Percentiles rank a stretch among this genome's conserved stretches.
phyloP scores from a whole-genome alignment of 2,888 invertebrate genomes.

The Drosophila helvetica region DNA sequence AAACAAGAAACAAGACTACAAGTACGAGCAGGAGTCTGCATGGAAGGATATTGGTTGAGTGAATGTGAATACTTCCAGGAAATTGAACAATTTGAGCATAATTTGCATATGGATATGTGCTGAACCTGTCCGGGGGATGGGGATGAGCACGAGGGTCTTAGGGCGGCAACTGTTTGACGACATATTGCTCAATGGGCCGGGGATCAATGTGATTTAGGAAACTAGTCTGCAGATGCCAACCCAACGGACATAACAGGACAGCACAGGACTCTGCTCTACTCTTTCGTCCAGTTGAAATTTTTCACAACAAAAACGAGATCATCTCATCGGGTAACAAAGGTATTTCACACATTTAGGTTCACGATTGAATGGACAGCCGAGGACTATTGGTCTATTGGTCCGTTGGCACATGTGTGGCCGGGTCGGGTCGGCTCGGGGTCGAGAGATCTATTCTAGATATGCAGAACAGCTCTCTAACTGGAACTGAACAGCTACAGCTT shows the following conservation, averaged over 20 bases:
- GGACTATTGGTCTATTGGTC: conserved; percentile 13
- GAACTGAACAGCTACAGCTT: conserved; percentile 69
- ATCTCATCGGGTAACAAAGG: conserved; percentile 73
- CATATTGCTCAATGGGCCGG: conserved; percentile 71
- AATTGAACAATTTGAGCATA: conserved; percentile 73
- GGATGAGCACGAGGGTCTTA: conserved; percentile 47
- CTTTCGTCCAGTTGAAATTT: conserved; percentile 52
- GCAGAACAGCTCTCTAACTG: conserved; percentile 51
- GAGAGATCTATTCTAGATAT: conserved; percentile 48
- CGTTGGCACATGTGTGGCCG: conserved; percentile 57
- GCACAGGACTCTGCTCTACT: conserved; percentile 48
- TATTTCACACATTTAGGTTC: conserved; percentile 74
- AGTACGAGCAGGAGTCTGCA: conserved; percentile 2
- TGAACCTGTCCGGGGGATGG: conserved; percentile 14
- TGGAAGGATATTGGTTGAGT: conserved; percentile 14
- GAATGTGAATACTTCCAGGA: conserved; percentile 55
- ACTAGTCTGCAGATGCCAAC: conserved; percentile 36
- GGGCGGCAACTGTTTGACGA: conserved; percentile 77
- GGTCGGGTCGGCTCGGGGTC: conserved; percentile 22
- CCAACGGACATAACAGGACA: no score
- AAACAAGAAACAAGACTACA: conserved; percentile 16
- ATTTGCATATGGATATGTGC: conserved; percentile 64
- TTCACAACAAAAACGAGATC: conserved; percentile 70
- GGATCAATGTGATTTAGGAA: conserved; percentile 62
- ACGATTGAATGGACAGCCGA: conserved; percentile 64